Conservation (phyloP, 1,140 invertebrate genomes). For the Drosophila parvula region DNA sequence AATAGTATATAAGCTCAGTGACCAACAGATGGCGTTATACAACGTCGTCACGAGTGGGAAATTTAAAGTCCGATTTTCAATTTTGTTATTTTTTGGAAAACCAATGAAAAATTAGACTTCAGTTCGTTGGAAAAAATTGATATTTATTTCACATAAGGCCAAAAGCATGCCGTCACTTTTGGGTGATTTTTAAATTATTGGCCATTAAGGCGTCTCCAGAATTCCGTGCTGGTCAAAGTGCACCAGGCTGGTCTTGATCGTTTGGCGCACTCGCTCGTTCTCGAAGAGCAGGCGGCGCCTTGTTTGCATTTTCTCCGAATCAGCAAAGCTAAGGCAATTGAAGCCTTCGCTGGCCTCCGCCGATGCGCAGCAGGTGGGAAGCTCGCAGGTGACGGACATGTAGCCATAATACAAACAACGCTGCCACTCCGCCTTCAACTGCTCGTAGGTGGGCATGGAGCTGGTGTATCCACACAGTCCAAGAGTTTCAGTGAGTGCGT, state of each 20-base stretch:
- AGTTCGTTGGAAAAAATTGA: no score
- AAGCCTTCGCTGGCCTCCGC: slow-evolving; percentile 49
- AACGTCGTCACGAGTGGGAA: no score
- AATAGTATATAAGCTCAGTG: neutral
- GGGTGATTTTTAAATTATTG: no score
- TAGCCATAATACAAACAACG: slow-evolving; percentile 70
- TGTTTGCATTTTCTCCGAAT: slow-evolving; percentile 23
- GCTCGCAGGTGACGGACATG: slow-evolving; percentile 55
- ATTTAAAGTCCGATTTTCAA: no score
- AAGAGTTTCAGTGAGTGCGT: slow-evolving; percentile 75
- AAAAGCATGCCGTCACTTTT: no score
- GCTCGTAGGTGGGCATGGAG: slow-evolving; percentile 71
- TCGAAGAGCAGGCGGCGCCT: slow-evolving; percentile 55
- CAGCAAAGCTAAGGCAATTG: slow-evolving; percentile 43
- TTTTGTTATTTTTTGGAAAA: no score
- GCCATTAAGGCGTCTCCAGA: slow-evolving; percentile 37
- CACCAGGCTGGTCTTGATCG: slow-evolving; percentile 38
- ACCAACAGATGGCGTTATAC: neutral
- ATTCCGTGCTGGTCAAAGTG: slow-evolving; percentile 65
- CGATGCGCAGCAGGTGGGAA: slow-evolving; percentile 67
- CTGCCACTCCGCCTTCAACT: slow-evolving; percentile 68
- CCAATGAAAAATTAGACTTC: no score
- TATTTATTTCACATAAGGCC: no score
- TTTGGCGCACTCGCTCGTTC: slow-evolving; percentile 53
- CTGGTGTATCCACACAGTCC: slow-evolving; percentile 60